Conservation (phyloP, 1,140 invertebrate genomes). For the Pseudomyrmex sp. region DNA sequence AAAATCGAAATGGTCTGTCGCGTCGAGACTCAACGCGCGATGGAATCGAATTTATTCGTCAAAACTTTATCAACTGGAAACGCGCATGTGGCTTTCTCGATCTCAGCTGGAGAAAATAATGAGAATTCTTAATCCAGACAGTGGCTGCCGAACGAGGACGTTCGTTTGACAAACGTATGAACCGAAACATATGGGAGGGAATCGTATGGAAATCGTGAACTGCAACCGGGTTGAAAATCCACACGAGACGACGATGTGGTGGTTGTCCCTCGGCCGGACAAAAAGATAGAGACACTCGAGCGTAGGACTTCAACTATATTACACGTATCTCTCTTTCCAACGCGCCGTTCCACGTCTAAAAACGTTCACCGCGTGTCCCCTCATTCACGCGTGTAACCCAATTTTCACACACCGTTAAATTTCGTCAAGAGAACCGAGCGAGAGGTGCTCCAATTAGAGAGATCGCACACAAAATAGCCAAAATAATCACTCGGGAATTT, state of each 20-base stretch:
- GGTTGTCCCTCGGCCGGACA: conserved; percentile 6
- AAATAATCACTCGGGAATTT: background rate
- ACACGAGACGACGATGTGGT: background rate
- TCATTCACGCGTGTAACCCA: conserved; percentile 40
- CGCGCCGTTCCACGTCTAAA: conserved; percentile 35
- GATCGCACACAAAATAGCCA: conserved; percentile 1
- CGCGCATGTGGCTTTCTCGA: background rate
- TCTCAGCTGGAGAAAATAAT: background rate
- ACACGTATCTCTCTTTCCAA: conserved; percentile 24
- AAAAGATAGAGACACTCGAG: conserved; percentile 34
- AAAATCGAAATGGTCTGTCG: background rate
- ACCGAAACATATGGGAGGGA: conserved; percentile 21
- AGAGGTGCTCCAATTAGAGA: conserved; percentile 1
- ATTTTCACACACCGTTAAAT: conserved; percentile 52
- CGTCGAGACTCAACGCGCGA: background rate
- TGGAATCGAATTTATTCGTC: background rate
- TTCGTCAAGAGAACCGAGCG: conserved; percentile 25
- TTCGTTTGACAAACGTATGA: background rate
- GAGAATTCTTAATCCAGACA: conserved; percentile 14
- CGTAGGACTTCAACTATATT: background rate
- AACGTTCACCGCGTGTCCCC: conserved; percentile 33
- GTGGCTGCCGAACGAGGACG: conserved; percentile 5
- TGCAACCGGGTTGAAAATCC: background rate
- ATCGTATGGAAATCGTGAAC: conserved; percentile 34
- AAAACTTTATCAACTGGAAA: background rate